These are phyloP conservation scores for Eumacrocentrus americanus DNA, from an alignment of 2,888 invertebrate genomes.

Conservation along the genomic window DNA sequence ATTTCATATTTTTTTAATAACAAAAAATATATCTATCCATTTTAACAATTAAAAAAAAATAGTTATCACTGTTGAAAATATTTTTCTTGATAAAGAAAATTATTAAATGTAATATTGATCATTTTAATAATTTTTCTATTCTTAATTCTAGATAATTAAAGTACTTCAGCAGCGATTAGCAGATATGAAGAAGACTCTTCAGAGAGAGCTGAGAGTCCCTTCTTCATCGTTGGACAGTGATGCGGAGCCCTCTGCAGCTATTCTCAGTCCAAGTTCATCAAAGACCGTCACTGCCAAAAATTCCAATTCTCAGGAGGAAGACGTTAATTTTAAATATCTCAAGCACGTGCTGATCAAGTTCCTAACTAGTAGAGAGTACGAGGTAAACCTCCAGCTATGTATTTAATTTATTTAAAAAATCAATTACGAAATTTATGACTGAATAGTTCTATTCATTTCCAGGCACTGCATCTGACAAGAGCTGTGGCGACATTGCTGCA, in stretches of 20 bases:
- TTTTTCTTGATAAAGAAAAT: no score
- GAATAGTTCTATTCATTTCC: slow-evolving; percentile 59
- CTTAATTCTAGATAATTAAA: slow-evolving; percentile 90
- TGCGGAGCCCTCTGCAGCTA: slow-evolving; percentile 67
- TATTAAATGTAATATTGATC: no score
- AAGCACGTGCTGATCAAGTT: slow-evolving; percentile 94
- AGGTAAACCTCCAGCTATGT: slow-evolving; percentile 60
- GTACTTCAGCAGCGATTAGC: slow-evolving; percentile 84
- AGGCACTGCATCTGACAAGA: slow-evolving; percentile 88
- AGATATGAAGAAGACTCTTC: slow-evolving; percentile 91
- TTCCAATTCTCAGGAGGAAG: slow-evolving; percentile 64
- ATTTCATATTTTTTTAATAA: no score
- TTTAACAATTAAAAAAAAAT: no score
- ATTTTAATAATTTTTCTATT: no score
- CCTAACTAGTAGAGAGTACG: slow-evolving; percentile 82
- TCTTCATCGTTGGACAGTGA: slow-evolving; percentile 66
- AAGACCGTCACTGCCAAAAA: slow-evolving; percentile 61
- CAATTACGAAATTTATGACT: no score
- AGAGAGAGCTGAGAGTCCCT: slow-evolving; percentile 75
- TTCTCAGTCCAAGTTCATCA: slow-evolving; percentile 69
- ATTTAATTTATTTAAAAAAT: background rate
- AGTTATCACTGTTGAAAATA: no score
- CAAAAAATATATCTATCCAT: no score
- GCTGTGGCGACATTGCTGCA: slow-evolving; percentile 85
- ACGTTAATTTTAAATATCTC: slow-evolving; percentile 83